Evolutionary conservation across 2,113 vertebrate species (phyloP).

Genomic region (Pygoscelis antarcticus): DNA sequence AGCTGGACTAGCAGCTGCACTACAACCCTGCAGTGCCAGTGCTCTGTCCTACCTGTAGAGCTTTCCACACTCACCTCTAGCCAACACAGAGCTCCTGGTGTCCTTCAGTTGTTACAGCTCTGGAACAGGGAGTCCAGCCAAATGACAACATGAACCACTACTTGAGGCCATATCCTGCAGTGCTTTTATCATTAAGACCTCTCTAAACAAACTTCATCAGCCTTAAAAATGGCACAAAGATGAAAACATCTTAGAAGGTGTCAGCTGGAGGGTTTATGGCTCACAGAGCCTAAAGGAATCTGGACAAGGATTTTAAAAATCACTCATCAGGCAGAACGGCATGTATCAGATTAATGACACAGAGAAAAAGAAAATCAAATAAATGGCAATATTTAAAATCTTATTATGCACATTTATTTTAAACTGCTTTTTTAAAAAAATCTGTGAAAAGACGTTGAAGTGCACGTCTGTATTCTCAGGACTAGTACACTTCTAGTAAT

Average conservation of each 20-base stretch:
- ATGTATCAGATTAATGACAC: background rate
- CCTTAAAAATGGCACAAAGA: background rate
- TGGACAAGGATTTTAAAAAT: background rate
- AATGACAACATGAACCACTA: background rate
- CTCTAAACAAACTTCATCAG: background rate
- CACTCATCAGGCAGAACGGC: background rate
- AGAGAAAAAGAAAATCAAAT: background rate
- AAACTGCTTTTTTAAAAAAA: background rate
- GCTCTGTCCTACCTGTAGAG: background rate
- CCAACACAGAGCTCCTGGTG: background rate
- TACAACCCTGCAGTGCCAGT: background rate
- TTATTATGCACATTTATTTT: background rate
- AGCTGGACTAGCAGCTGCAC: background rate
- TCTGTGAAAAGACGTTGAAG: background rate
- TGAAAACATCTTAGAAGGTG: background rate
- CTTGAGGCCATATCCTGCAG: background rate
- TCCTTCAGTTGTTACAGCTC: background rate
- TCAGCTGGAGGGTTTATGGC: background rate
- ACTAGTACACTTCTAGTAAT: background rate
- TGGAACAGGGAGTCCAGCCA: background rate
- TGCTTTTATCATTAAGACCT: background rate
- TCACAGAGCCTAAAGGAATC: background rate
- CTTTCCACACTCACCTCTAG: background rate
- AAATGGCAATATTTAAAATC: background rate
- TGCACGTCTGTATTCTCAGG: background rate